Evolutionary conservation across 2,113 vertebrate species (phyloP), one percentile per base, ranked within the genome.

Genomic region (Larimichthys polyactis): DNA sequence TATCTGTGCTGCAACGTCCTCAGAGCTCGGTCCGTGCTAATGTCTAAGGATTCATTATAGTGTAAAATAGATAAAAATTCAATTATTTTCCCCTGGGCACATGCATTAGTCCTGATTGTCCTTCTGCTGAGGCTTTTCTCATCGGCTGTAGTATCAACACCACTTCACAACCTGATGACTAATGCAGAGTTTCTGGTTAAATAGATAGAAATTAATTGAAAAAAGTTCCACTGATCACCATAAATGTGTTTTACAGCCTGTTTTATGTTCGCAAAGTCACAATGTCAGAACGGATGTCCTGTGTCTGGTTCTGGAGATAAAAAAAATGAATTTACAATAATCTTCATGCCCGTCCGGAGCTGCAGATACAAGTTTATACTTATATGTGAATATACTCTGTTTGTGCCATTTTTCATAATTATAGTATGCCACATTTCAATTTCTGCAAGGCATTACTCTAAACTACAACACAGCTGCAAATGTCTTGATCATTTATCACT

Each of bases 41-140:
- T 89, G 91, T 88, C 77, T 78, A 20, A 87, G 87, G 85, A 91
- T 89, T 92, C 89, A 92, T 92, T 92, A 91, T 85, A 72, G 81
- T 85, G 84, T 79, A 91, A 90, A 92, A 90, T 64, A 88, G 92
- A 93, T 92, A 93, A 91, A 87, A 93, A 92, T 90, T 91, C 92
- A 93, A 92, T 93, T 93, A 92, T 90, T 91, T 86, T 57, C 89
- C 81, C 67, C 71, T 3, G 85, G 87, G 85, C 77, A 54, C 66
- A 81, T 62, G 87, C 92, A 87, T 91, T 89, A 88, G 82, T 71
- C 62, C 43, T 1, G 62, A 87, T 82, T 84, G 83, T 75, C 65
- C 83, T 76, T 43, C 77, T 81, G 64, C 57, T 64, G n/a, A 51
- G 78, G 48, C 86, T 48, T 11, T 82, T 82, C 69, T 89, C 51